Evolutionary conservation across 2,113 vertebrate genomes (phyloP), one percentile per base, ranked within the genome.

Genomic region (Mellivora capensis): DNA sequence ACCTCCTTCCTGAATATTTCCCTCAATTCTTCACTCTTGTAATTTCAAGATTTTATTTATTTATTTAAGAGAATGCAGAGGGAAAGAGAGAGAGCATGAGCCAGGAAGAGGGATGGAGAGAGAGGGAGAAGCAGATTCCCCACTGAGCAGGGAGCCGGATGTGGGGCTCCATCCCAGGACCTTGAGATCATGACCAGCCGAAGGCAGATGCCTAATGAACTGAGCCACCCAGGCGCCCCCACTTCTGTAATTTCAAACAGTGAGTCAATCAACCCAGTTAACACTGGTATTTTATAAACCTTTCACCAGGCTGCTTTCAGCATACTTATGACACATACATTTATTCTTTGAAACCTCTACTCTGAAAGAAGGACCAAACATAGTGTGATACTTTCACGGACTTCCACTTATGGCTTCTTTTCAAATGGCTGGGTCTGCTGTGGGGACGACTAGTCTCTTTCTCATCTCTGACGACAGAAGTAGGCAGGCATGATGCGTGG

Each of bases 331-430:
- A 81, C 44, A 59, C 1, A 7, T 10, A 80, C 13, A 57, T 29
- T 89, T 71, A 52, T 87, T 84, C 91, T 91, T 25, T 44, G 62
- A 86, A 96, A 93, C 14, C 64, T 81, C 62, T 87, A 69, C 57
- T 93, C 64, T 62, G 49, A 96, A 90, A n/a, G 69, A 93, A 34
- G 61, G 37, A 87, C 44, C 42, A 62, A 80, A 90, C 17, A 71
- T n/a, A 44, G 20, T 20, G n/a, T 10, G 15, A 37, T 23, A 27
- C 31, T 67, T 21, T 12, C 39, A n/a, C 64, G 23, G 17, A 80
- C 34, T 94, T 72, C 77, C 10, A 47, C 17, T 67, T 82, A 18
- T 11, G 57, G 79, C 81, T 80, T 93, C 52, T 85, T 95, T 82
- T 54, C 34, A 62, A 54, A 93, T 4, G 82, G 64, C n/a, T 52